Base-by-base conservation (phyloP, 2,888 invertebrate species). In the Cryptocephalus primarius region DNA sequence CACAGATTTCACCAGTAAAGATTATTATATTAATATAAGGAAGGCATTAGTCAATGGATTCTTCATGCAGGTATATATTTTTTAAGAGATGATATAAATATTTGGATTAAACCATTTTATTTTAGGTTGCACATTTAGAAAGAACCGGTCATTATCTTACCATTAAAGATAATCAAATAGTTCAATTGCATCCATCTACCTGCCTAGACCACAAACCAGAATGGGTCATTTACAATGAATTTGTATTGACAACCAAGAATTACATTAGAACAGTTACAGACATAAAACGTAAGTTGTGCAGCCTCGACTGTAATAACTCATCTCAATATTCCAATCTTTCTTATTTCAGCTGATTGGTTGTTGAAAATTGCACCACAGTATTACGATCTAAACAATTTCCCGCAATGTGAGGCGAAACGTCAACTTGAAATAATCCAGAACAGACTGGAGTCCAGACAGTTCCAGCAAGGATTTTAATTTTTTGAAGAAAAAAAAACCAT, bases 201-300 rank as follows among this genome's bases (percentile, higher is more conserved):
- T 97, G 96, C 66, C 79, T 99, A 47, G 97, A 97, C 74, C 99
- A 99, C 74, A 99, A 99, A 70, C 99, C 99, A 1, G 99, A 99
- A 72, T 99, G 99, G 99, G 97, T 97, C 38, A 86, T 99, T 49
- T 99, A 99, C 75, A 97, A 99, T 73, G 99, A 99, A 75, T 99
- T 99, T 67, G 99, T 99, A 42, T 77, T 99, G 56, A 99, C 99
- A 52, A 96, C 97, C 49, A 99, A 99, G 74, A 99, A 99, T 73
- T 99, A 99, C 70, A 99, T 99, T 62, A 79, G 99, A 57, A 99
- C 97, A 0, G 96, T 97, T 10, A 96, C 96, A 0, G 99, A 99
- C 64, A 91, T 99, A 55, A 97, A 97, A 77, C 95, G 97, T 96
- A 72, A 80, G 85, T 78, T 48, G 44, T 36, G 12, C 36, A 47